Evolutionary conservation across 2,113 vertebrate species (phyloP), one percentile per base, ranked within the genome.

Genomic region (Zootoca vivipara): DNA sequence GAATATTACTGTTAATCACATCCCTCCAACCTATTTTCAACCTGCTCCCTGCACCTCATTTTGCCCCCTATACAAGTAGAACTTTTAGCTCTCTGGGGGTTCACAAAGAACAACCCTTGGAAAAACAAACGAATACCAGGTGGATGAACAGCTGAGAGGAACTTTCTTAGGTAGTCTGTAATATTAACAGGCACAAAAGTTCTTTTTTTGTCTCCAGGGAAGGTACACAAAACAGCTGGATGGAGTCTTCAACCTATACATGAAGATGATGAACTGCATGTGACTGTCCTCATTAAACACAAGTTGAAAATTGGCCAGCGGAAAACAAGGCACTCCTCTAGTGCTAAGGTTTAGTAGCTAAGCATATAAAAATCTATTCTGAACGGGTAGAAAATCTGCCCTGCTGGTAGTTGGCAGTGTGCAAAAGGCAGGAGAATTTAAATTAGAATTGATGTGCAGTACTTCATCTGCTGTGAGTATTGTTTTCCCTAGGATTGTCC

Each of bases 161-260:
- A 64, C 1, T 86, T 65, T 91, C 70, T 74, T 24, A 64, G 1
- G 4, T 86, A 85, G 62, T 85, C 64, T 89, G 69, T 74, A 40
- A 74, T 88, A 2, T 52, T 16, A 69, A 42, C 4, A 5, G 72
- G 75, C 80, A 77, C 80, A 75, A 78, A 86, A 64, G 33, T 78
- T 91, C 83, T 89, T 83, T 72, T 90, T 69, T 92, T 52, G 87
- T 82, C 91, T 64, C 85, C 82, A 83, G 85, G 40, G 90, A 90
- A 86, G n/a, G 89, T 80, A 91, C 38, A 73, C 80, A 73, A 85
- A 83, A 84, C 83, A 83, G 69, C 83, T 92, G 90, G 79, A 88
- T 92, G 46, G 24, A 80, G 30, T 70, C 74, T 91, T 72, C 78
- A 52, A 80, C 62, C 87, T 85, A 78, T 65, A 33, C 79, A 86